These are phyloP conservation scores for Zhuqinia jingwanae DNA, from an alignment of 2,888 invertebrate species.

Conservation along the genomic window DNA sequence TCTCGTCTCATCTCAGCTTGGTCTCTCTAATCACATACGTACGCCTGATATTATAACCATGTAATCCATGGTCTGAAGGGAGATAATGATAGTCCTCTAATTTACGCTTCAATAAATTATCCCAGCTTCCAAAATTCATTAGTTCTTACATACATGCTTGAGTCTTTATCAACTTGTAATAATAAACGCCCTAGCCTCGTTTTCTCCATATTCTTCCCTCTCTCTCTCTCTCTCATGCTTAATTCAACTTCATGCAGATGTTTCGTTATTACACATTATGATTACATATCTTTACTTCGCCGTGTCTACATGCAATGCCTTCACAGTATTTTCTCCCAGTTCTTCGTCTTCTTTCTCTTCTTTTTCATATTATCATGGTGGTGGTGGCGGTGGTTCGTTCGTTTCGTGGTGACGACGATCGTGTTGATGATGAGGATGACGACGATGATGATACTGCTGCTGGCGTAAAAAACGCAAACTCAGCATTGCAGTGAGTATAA, in stretches of 20 bases:
- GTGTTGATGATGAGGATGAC: constrained; percentile 17
- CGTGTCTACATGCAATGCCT: not conserved
- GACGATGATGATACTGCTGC: constrained; percentile 46
- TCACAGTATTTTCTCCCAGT: constrained; percentile 32
- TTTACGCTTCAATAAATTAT: constrained; percentile 74
- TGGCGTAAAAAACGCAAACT: constrained; percentile 57
- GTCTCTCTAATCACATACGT: constrained; percentile 72
- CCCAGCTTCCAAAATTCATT: constrained; percentile 73
- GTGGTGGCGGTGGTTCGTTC: constrained; percentile 19
- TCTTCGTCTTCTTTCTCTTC: constrained; percentile 35
- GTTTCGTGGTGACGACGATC: constrained; percentile 32
- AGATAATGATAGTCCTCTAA: constrained; percentile 74
- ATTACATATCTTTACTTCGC: not conserved
- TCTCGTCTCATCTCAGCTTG: constrained; percentile 66
- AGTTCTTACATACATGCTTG: constrained; percentile 70
- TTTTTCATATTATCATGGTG: not conserved
- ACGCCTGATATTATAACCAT: constrained; percentile 73
- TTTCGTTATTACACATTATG: constrained; percentile 35
- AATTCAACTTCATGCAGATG: constrained; percentile 69
- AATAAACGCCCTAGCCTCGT: constrained; percentile 70
- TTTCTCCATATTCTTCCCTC: constrained; percentile 11
- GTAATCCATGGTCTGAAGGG: constrained; percentile 70
- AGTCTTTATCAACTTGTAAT: constrained; percentile 72
- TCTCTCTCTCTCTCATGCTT: constrained; percentile 19
- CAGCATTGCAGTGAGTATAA: constrained; percentile 13